Evolutionary conservation across 2,113 vertebrate genomes (phyloP), one percentile per base, ranked within the genome.

Genomic region (Melanocharis versteri): DNA sequence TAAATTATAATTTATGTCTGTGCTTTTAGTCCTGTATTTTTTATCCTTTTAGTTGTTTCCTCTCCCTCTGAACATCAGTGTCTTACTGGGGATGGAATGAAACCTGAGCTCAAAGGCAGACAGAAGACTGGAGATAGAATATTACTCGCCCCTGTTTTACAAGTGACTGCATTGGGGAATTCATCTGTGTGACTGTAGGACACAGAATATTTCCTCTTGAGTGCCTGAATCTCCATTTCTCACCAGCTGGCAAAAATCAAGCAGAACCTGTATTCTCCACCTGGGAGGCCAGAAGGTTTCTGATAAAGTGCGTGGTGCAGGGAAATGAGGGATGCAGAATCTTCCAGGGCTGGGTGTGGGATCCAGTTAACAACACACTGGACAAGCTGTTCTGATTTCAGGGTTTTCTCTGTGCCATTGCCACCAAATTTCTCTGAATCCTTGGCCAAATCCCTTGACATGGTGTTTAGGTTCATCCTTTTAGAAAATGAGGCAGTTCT

Each of bases 201-300:
- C 69, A 50, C 26, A 17, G 30, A 51, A 11, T 78, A 60, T 50
- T 28, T 94, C 75, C 83, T 79, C 42, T 42, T 42, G 90, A 83
- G 79, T 37, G 33, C 31, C 33, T 24, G 15, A 57, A 53, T 66
- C 87, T 58, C 2, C 65, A 78, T 95, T 96, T 90, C 61, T 90
- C 39, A 62, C 23, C 75, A 89, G 58, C 56, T 87, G 75, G 65
- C 51, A 79, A 91, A 94, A 95, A 89, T 81, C 77, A 94, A 83
- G 86, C 91, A 95, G 96, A 90, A 94, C 19, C 30, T 58, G 26
- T 42, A 8, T 24, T 20, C 13, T 80, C 40, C 40, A 27, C 54
- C 22, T 42, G 60, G 56, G 76, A 87, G 45, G 16, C 5, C 61
- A 71, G 23, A 50, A 73, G 30, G 28, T 28, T 82, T 92, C 19